These are phyloP conservation scores for Sitta carolinensis DNA, from an alignment of 2,797 vertebrate genomes.

Conservation along the genomic window DNA sequence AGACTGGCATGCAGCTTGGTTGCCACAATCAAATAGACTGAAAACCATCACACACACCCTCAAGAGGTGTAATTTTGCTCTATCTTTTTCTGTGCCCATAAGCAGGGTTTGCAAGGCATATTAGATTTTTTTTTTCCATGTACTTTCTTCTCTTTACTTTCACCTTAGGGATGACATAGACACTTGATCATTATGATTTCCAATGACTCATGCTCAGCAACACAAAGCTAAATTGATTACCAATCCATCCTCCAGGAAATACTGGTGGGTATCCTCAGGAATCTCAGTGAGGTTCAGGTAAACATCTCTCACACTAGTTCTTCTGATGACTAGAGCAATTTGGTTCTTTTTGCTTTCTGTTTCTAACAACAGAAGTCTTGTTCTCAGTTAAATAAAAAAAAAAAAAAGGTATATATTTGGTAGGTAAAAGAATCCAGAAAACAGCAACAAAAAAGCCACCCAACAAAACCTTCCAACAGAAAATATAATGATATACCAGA, in stretches of 20 bases:
- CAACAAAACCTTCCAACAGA: slow-evolving; percentile 5
- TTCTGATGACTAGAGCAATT: slow-evolving; percentile 41
- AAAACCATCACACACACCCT: background rate
- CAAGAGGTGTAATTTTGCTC: background rate
- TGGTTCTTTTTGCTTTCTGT: slow-evolving; percentile 47
- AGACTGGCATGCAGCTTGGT: background rate
- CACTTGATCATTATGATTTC: slow-evolving; percentile 14
- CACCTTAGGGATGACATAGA: background rate
- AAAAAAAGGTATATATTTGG: background rate
- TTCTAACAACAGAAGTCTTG: slow-evolving; percentile 55
- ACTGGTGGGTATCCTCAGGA: slow-evolving; percentile 66
- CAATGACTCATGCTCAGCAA: slow-evolving; percentile 24
- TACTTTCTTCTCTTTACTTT: background rate
- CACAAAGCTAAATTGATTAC: slow-evolving; percentile 50
- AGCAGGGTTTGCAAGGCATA: background rate
- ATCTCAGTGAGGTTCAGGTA: slow-evolving; percentile 63
- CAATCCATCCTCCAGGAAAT: slow-evolving; percentile 51
- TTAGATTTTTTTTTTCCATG: background rate
- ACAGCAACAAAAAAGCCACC: background rate
- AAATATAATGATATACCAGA: slow-evolving; percentile 49
- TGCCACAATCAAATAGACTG: background rate
- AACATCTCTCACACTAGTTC: slow-evolving; percentile 50
- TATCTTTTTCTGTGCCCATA: background rate
- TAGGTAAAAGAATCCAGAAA: background rate
- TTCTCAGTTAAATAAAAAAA: slow-evolving; percentile 15